A percentile compares a stretch with the other conserved stretches of the same genome.
Evolutionary conservation across 2,888 invertebrate species (phyloP).

Genomic region (Sphaerophoria rueppellii): DNA sequence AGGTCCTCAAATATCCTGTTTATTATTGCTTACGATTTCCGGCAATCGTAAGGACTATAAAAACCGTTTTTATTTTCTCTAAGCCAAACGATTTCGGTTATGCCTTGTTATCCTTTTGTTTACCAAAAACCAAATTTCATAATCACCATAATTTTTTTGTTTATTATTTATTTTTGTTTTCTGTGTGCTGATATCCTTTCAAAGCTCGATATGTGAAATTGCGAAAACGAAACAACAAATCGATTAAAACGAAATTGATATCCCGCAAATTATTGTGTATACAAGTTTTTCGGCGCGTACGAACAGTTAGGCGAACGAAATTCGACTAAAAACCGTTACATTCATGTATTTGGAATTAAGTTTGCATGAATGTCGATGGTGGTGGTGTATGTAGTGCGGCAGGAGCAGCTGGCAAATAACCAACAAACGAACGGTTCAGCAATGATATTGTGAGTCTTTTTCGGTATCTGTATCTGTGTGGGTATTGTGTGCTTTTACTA

Average conservation of each 20-base stretch:
- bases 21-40: constrained; percentile 5
- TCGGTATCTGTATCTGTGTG: not conserved
- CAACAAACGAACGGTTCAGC: not conserved
- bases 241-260: not conserved
- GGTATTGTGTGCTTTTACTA: constrained; percentile 38
- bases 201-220: constrained; percentile 2
- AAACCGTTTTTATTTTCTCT: not conserved
- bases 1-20: constrained; percentile 12
- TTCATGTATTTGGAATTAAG: constrained; percentile 64
- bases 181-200: not conserved
- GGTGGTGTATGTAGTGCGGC: constrained; percentile 20
- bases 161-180: constrained; percentile 7
- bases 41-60: constrained; percentile 13
- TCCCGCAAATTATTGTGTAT: not conserved
- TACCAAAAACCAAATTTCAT: constrained; percentile 12
- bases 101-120: constrained; percentile 10
- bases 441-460: not conserved
- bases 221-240: constrained; percentile 30
- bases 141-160: constrained; percentile 2
- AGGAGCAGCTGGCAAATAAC: not conserved
- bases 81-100: not conserved
- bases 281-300: constrained; percentile 76
- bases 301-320: constrained; percentile 78
- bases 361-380: constrained; percentile 50
- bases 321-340: constrained; percentile 79